Base-by-base conservation (phyloP, 1,140 invertebrate species). In the Dreissena polymorpha region DNA sequence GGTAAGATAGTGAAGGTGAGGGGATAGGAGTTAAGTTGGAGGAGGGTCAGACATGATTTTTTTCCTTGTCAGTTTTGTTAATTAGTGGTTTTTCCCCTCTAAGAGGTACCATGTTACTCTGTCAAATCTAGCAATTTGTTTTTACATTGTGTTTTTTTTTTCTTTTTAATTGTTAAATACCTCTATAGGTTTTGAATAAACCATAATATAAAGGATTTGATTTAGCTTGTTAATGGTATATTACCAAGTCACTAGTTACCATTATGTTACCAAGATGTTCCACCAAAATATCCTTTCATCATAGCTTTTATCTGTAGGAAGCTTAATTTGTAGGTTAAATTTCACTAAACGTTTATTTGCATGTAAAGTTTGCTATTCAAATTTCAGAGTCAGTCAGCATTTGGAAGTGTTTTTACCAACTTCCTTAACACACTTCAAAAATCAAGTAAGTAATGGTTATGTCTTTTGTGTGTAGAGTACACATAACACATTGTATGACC, bases 381-480 rank as follows among this genome's bases (percentile, higher is more conserved):
- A 51, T 86, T 86, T 18, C 75, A 88, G 87, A 72, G 80, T 71
- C 84, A 85, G 14, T 83, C 85, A 57, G 87, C 87, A 76, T 73
- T 88, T 55, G 83, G 76, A 23, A 69, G 85, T 69, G 80, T 76
- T 0, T 88, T 88, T 67, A 69, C 74, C 25, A 72, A 85, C 57
- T 88, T 88, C 70, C 64, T 88, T 18, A 65, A 67, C 25, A 85
- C 83, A 25, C 69, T 88, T 21, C 82, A 84, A 25, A 86, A 88
- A 86, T 63, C 70, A 76, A 84, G 85, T 88, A 70, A 72, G 83
- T 53, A 49, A n/a, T 18, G 13, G 8, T 16, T 49, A n/a, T 70
- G 39, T 53, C 53, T 70, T 39, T 39, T 39, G 39, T 39, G 39
- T 39, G 39, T 39, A 39, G 39, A 5, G 39, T 39, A 5, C 39